Percentiles rank a stretch among this genome's conserved stretches.
These are phyloP conservation scores for Eupithecia subumbrata DNA, from an alignment of 2,888 invertebrate species.

Conservation along the genomic window DNA sequence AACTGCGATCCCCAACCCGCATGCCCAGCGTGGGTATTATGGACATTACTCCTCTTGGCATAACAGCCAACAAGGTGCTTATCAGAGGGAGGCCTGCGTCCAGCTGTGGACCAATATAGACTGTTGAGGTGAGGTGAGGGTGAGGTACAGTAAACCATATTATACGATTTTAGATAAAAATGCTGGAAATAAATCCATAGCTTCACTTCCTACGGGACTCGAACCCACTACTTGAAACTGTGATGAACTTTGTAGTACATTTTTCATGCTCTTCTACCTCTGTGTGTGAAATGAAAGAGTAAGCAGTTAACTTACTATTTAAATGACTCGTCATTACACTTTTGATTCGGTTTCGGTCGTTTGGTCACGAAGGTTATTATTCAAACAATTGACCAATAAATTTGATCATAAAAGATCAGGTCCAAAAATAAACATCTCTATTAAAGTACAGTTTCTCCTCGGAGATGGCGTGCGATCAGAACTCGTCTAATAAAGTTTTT, in stretches of 20 bases:
- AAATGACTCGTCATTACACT: not conserved
- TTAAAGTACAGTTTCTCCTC: constrained; percentile 27
- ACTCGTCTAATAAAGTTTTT: constrained; percentile 28
- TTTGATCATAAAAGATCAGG: constrained; percentile 16
- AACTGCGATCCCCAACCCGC: too few relatives aligned
- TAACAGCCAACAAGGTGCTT: too few relatives aligned
- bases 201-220: not conserved
- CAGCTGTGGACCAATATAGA: too few relatives aligned
- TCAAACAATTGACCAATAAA: constrained; percentile 9
- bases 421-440: constrained; percentile 19
- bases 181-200: not conserved
- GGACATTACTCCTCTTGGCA: too few relatives aligned
- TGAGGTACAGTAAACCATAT: not conserved
- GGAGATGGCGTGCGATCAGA: constrained; percentile 22
- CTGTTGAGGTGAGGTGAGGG: too few relatives aligned
- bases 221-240: not conserved
- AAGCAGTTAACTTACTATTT: not conserved
- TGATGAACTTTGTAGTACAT: not conserved
- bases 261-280: not conserved
- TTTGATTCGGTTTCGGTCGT: constrained; percentile 1
- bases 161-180: not conserved
- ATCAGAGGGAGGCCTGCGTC: too few relatives aligned
- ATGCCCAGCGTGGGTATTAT: too few relatives aligned
- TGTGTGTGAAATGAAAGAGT: not conserved
- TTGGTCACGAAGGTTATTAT: constrained; percentile 15